Base-by-base conservation (phyloP, 2,888 invertebrate species). In the Dorcus parallelipipedus region DNA sequence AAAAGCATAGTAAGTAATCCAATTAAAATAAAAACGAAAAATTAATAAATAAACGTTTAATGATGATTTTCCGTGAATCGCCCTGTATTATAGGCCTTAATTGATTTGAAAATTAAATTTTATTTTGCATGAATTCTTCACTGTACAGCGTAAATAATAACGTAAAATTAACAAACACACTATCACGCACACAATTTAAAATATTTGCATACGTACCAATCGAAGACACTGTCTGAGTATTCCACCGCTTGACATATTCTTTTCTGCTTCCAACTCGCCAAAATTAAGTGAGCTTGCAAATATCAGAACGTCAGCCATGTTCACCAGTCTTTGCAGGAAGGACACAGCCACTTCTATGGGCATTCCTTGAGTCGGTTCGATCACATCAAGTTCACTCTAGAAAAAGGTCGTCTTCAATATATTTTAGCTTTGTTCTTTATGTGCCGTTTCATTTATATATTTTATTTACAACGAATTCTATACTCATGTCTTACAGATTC, bases 201-300 rank as follows among this genome's bases (percentile, higher is more conserved):
- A 47, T 9, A 52, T 2, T 41, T 26, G n/a, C 40, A 17, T 63
- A 79, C 87, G 83, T 77, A 90, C 94, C 84, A 99, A 81, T 77
- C 99, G 83, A 59, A 99, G 84, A 76, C 98, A 97, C 80, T 99
- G 99, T 57, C 99, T 81, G 55, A 99, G 81, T 68, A 99, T 99
- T 49, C 98, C 98, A n/a, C 99, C 99, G 71, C 94, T 93, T 50
- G 97, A 96, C 98, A 99, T 99, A 77, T 98, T 99, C 81, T 99
- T 99, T 81, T 99, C 99, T 0, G 97, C 95, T 80, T 99, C 99
- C 47, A 99, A 81, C 78, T 99, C 99, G 26, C 93, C 93, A 74
- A 99, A 98, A 82, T 96, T 97, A 58, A 98, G 84, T 2, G 97
- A 95, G 73, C 96, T 97, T 58, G 98, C 97, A 81, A 99, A 98